A percentile compares a stretch with the other conserved stretches of the same genome.
These are phyloP conservation scores for Origma solitaria DNA, from an alignment of 2,113 vertebrate genomes.

Conservation along the genomic window DNA sequence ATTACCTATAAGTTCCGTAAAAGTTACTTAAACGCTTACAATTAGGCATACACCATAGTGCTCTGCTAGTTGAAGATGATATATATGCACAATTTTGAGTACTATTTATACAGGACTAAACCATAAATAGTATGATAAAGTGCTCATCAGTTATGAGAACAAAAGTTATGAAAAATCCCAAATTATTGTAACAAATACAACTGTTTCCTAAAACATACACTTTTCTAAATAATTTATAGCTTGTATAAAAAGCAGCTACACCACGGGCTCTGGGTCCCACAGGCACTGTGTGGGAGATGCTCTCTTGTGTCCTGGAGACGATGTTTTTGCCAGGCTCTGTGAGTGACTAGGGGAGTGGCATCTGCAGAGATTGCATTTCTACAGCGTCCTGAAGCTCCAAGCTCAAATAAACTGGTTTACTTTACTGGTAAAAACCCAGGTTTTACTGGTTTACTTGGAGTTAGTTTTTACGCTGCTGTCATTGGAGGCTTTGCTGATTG, in stretches of 20 bases:
- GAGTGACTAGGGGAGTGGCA: neutral
- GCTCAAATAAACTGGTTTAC: neutral
- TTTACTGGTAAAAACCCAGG: neutral
- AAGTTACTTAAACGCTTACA: neutral
- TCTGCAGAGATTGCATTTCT: neutral
- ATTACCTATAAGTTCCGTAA: neutral
- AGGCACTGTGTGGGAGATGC: neutral
- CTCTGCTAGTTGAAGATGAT: neutral
- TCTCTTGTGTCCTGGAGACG: neutral
- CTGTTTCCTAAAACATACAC: neutral
- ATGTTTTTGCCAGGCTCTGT: neutral
- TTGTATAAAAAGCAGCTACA: neutral
- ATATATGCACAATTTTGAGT: neutral
- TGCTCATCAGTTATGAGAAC: neutral
- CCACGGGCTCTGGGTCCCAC: neutral
- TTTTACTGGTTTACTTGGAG: neutral
- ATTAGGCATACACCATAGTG: neutral
- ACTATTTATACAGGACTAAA: neutral
- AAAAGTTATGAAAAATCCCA: conserved; percentile 12
- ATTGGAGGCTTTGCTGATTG: neutral
- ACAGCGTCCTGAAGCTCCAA: neutral
- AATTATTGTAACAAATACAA: conserved; percentile 14
- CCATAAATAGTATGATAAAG: neutral
- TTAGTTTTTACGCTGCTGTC: neutral
- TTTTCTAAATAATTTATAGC: neutral